These are phyloP conservation scores for Cydia fagiglandana DNA, from an alignment of 1,140 invertebrate genomes.

Conservation along the genomic window DNA sequence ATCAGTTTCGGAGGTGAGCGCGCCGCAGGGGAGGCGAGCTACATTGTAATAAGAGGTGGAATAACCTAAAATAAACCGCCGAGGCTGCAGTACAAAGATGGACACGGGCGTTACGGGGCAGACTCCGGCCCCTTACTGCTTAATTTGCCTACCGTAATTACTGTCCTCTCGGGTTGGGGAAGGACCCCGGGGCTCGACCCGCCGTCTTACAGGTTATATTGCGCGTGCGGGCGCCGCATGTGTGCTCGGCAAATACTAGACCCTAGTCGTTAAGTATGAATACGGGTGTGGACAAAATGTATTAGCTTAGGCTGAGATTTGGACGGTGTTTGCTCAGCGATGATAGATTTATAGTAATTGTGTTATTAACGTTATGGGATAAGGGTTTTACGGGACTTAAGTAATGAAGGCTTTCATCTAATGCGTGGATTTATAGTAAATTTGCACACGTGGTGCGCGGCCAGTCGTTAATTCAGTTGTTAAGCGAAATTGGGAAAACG, in stretches of 20 bases:
- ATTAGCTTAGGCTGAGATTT: slow-evolving; percentile 79
- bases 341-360: slow-evolving; percentile 80
- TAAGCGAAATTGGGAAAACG: slow-evolving; percentile 34
- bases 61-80: slow-evolving; percentile 78
- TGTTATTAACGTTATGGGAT: slow-evolving; percentile 79
- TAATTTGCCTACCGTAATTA: slow-evolving; percentile 81
- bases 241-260: slow-evolving; percentile 76
- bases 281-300: slow-evolving; percentile 78
- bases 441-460: slow-evolving; percentile 62
- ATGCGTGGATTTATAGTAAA: slow-evolving; percentile 73
- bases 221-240: slow-evolving; percentile 72
- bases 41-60: slow-evolving; percentile 78
- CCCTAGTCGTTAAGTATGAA: slow-evolving; percentile 76
- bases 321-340: slow-evolving; percentile 75
- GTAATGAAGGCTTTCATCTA: slow-evolving; percentile 75
- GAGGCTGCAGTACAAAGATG: slow-evolving; percentile 69
- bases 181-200: slow-evolving; percentile 69
- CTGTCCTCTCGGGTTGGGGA: slow-evolving; percentile 75
- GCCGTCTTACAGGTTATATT: slow-evolving; percentile 77
- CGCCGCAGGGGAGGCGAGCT: slow-evolving; percentile 73
- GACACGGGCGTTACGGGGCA: slow-evolving; percentile 64
- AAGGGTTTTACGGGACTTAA: slow-evolving; percentile 78
- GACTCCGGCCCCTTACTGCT: slow-evolving; percentile 73
- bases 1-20: slow-evolving; percentile 76
- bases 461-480: slow-evolving; percentile 48